Percentiles rank a stretch among this genome's conserved stretches.
These are phyloP conservation scores for Stenichneumon culpator DNA, from an alignment of 2,888 invertebrate species.

Conservation along the genomic window DNA sequence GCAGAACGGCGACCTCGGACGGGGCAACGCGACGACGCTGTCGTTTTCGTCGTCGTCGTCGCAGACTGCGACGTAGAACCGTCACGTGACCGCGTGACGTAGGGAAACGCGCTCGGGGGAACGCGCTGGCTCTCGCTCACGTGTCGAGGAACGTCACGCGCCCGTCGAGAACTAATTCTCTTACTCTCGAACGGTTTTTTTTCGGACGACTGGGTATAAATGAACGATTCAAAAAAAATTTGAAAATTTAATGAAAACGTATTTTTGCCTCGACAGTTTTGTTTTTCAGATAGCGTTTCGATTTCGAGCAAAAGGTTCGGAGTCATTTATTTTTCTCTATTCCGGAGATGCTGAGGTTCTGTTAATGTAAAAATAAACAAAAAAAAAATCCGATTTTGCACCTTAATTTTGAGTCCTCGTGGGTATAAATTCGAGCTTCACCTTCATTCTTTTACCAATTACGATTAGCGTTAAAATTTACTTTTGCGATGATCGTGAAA, in stretches of 20 bases:
- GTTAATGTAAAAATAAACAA: not conserved
- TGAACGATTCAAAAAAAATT: not conserved
- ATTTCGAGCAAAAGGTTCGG: not conserved
- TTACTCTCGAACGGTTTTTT: conserved; percentile 11
- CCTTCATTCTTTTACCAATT: no score
- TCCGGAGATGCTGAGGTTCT: not conserved
- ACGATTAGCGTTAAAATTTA: not conserved
- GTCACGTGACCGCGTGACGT: conserved; percentile 69
- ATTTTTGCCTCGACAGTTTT: not conserved
- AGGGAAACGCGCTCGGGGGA: conserved; percentile 55
- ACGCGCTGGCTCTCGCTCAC: conserved; percentile 53
- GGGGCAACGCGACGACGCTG: conserved; percentile 34
- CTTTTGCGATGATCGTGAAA: not conserved
- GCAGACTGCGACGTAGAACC: conserved; percentile 62
- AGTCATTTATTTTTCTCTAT: not conserved
- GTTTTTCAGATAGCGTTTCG: not conserved
- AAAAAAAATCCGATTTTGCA: not conserved
- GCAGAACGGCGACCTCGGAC: conserved; percentile 60
- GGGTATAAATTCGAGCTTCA: no score
- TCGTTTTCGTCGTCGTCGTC: conserved; percentile 43
- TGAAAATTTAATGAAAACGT: not conserved
- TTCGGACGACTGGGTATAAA: not conserved
- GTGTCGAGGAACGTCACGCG: conserved; percentile 63
- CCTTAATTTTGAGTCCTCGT: no score
- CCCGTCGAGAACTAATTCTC: conserved; percentile 28